Conservation (phyloP, 2,888 invertebrate genomes). For the Heterodera filipjevi region DNA sequence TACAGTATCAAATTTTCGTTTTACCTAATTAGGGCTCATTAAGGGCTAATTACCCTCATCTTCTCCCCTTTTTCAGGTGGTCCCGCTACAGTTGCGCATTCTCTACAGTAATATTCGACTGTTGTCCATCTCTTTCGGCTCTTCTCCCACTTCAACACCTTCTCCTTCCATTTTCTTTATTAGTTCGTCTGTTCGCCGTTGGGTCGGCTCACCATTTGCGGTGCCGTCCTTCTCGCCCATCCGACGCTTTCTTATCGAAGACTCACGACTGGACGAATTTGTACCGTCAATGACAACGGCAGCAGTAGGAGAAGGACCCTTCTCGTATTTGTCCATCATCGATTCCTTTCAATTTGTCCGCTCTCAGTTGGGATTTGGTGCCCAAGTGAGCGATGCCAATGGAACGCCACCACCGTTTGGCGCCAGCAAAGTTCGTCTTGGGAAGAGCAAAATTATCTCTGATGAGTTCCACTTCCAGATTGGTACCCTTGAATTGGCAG, state of each 20-base stretch:
- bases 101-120: not conserved
- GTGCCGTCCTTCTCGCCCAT: not conserved
- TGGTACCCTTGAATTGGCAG: not conserved
- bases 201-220: slow-evolving; percentile 1
- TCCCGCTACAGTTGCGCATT: not conserved
- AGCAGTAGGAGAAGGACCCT: not conserved
- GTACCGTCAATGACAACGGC: not conserved
- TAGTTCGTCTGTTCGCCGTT: not conserved
- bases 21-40: too few species aligned
- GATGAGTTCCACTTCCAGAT: not conserved
- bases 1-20: too few species aligned
- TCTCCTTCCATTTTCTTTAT: not conserved
- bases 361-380: not conserved
- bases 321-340: not conserved
- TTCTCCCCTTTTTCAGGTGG: too few species aligned
- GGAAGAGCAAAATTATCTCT: not conserved
- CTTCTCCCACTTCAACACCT: not conserved
- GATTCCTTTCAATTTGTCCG: not conserved
- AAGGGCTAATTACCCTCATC: not conserved
- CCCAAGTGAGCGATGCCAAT: not conserved
- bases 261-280: not conserved
- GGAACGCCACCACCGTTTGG: not conserved
- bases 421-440: not conserved
- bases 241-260: not conserved
- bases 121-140: not conserved